These are phyloP conservation scores for Cheilinus undulatus DNA, from an alignment of 2,113 vertebrate genomes.

Conservation along the genomic window DNA sequence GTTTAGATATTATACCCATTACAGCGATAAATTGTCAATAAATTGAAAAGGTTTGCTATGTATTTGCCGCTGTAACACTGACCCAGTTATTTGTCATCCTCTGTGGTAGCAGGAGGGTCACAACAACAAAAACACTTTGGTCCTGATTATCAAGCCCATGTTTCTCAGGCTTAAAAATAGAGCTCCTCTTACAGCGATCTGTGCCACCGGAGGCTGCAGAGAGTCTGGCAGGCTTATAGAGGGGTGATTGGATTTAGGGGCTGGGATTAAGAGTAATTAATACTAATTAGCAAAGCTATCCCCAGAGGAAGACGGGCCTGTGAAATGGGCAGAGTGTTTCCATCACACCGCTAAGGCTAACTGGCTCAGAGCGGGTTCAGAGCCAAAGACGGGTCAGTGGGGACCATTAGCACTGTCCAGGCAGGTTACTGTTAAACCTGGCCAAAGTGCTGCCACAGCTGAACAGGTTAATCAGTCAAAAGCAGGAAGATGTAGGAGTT, in stretches of 20 bases:
- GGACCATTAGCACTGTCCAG: constrained; percentile 54
- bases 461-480: constrained; percentile 78
- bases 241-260: constrained; percentile 72
- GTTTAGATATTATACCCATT: constrained; percentile 41
- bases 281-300: constrained; percentile 80
- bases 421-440: constrained; percentile 45
- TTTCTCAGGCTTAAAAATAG: constrained; percentile 71
- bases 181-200: constrained; percentile 34
- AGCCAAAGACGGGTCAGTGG: constrained; percentile 49
- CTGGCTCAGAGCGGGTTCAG: constrained; percentile 33
- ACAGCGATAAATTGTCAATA: constrained; percentile 1
- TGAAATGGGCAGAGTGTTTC: constrained; percentile 57
- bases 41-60: constrained; percentile 15
- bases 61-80: constrained; percentile 9
- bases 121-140: constrained; percentile 6
- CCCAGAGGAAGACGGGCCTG: constrained; percentile 62
- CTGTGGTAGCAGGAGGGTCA: constrained; percentile 15
- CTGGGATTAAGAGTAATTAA: constrained; percentile 83
- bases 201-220: constrained; percentile 48
- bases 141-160: constrained; percentile 20
- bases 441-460: constrained; percentile 42
- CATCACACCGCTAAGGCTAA: constrained; percentile 50
- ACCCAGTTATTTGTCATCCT: constrained; percentile 47
- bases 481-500: constrained; percentile 68
- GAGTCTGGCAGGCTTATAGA: constrained; percentile 48